These are phyloP conservation scores for Acanthis flammea DNA, from an alignment of 2,797 vertebrate genomes.

Conservation along the genomic window DNA sequence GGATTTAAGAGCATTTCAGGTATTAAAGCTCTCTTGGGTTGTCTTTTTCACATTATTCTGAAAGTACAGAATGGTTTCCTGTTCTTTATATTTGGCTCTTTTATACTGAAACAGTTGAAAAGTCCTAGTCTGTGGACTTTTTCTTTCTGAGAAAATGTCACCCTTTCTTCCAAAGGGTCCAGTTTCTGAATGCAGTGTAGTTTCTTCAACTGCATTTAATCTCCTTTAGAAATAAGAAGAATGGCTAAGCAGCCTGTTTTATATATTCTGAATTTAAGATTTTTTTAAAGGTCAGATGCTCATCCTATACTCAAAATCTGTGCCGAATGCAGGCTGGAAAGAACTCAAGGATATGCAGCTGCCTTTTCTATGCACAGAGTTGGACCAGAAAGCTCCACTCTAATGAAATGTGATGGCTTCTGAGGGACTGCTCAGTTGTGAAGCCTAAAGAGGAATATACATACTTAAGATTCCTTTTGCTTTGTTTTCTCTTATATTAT, in stretches of 20 bases:
- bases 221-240: constrained; percentile 65
- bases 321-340: neutral
- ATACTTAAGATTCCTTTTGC: neutral
- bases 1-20: constrained; percentile 64
- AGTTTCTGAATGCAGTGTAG: constrained; percentile 52
- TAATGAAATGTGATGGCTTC: constrained; percentile 15
- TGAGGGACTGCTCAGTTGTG: neutral
- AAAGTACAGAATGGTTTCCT: constrained; percentile 65
- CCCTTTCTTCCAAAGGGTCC: constrained; percentile 60
- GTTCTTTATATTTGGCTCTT: constrained; percentile 67
- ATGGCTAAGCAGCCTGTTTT: constrained; percentile 55
- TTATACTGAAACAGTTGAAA: constrained; percentile 70
- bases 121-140: constrained; percentile 62
- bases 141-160: constrained; percentile 65
- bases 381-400: neutral
- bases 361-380: neutral
- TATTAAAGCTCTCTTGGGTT: constrained; percentile 65
- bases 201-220: constrained; percentile 63
- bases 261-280: constrained; percentile 51
- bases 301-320: constrained; percentile 38
- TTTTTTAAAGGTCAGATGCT: constrained; percentile 60
- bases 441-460: neutral
- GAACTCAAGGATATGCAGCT: neutral
- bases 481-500: neutral
- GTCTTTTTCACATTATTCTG: constrained; percentile 65